Percentiles rank a stretch among this genome's conserved stretches.
phyloP scores from a whole-genome alignment of 2,113 vertebrate genomes.

The Pterophyllum scalare region DNA sequence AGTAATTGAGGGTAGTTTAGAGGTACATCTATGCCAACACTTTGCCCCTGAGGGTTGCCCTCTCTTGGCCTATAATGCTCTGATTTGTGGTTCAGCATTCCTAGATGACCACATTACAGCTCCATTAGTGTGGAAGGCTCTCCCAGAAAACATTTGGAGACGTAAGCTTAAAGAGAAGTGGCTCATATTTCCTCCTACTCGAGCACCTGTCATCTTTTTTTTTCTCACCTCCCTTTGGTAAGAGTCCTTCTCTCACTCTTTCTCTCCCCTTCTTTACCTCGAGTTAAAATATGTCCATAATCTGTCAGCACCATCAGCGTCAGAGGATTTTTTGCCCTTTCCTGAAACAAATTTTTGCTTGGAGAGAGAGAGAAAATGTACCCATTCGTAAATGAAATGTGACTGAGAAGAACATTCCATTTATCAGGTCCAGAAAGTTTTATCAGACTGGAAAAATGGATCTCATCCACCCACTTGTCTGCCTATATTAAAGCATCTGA shows the following conservation, averaged over 20 bases:
- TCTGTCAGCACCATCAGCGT: background rate
- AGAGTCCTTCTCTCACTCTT: background rate
- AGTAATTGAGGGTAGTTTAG: slow-evolving; percentile 23
- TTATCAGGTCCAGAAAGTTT: background rate
- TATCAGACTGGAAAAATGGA: slow-evolving; percentile 8
- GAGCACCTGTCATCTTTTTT: slow-evolving; percentile 6
- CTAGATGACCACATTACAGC: slow-evolving; percentile 27
- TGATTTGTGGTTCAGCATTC: slow-evolving; percentile 24
- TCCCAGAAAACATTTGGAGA: slow-evolving; percentile 29
- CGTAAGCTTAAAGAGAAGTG: slow-evolving; percentile 20
- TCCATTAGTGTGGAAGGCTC: slow-evolving; percentile 44
- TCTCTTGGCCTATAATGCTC: background rate
- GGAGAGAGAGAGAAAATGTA: background rate
- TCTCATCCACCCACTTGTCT: slow-evolving; percentile 26
- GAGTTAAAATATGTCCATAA: background rate
- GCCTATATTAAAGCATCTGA: slow-evolving; percentile 4
- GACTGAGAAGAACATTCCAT: slow-evolving; percentile 17
- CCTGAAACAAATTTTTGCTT: slow-evolving; percentile 17
- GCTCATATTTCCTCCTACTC: slow-evolving; percentile 1
- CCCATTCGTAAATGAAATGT: slow-evolving; percentile 17
- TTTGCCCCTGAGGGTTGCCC: slow-evolving; percentile 23
- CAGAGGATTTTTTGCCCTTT: background rate
- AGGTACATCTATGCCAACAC: slow-evolving; percentile 33
- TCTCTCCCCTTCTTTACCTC: background rate
- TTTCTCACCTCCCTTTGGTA: background rate